Evolutionary conservation across 2,113 vertebrate genomes (phyloP).

Genomic region (Genyomyrus donnyi): DNA sequence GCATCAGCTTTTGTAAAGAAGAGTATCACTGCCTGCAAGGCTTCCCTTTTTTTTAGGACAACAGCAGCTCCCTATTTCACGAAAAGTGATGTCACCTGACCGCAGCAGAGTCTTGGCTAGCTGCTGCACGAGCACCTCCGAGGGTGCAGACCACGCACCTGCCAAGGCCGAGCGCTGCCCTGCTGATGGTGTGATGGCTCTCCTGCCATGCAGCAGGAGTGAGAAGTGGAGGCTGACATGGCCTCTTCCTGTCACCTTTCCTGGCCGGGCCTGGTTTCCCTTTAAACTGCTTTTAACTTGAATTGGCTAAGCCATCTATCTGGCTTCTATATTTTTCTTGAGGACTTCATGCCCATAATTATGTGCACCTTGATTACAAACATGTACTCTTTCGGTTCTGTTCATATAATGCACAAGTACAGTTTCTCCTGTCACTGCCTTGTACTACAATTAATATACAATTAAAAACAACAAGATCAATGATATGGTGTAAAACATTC

Average conservation of each 20-base stretch:
- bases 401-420: background rate
- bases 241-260: background rate
- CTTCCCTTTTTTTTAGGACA: background rate
- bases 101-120: background rate
- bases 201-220: background rate
- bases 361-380: background rate
- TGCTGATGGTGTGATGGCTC: background rate
- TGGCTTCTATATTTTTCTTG: background rate
- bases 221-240: background rate
- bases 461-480: no score
- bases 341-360: background rate
- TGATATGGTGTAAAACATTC: background rate
- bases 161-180: background rate
- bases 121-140: background rate
- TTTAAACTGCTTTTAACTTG: background rate
- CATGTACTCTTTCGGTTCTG: background rate
- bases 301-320: background rate
- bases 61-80: background rate
- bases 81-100: background rate
- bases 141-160: background rate
- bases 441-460: background rate
- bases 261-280: background rate
- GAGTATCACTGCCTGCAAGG: background rate
- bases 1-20: background rate
- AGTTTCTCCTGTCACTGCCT: background rate